Evolutionary conservation across 1,140 invertebrate species (phyloP).

Genomic region (Pachypeltis micranthus): DNA sequence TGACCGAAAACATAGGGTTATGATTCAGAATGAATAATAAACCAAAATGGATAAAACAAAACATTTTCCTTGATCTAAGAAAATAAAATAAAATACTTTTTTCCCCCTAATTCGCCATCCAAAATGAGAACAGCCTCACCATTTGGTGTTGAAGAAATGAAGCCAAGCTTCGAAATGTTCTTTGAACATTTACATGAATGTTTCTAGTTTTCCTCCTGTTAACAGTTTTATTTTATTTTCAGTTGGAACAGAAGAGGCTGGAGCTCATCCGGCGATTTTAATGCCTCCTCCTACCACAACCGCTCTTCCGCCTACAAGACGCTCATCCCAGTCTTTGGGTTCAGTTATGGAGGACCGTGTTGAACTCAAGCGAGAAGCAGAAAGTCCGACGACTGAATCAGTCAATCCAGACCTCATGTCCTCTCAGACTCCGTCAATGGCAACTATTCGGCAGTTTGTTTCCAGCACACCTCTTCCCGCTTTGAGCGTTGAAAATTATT

Average conservation of each 20-base stretch:
- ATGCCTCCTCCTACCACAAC: constrained; percentile 22
- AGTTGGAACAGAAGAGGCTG: constrained; percentile 18
- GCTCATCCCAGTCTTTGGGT: background rate
- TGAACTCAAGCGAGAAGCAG: constrained; percentile 29
- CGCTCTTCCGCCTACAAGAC: constrained; percentile 12
- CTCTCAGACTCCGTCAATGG: constrained; percentile 29
- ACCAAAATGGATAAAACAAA: no score
- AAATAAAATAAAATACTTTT: no score
- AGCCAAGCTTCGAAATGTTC: no score
- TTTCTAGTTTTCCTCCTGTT: no score
- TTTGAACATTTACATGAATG: constrained; percentile 3
- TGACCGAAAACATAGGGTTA: no score
- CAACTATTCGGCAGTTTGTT: constrained; percentile 35
- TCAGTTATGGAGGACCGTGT: background rate
- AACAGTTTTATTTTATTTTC: no score
- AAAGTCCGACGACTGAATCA: constrained; percentile 28
- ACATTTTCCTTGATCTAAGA: no score
- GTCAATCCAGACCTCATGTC: constrained; percentile 34
- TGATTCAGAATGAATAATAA: no score
- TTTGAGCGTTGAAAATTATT: constrained; percentile 46
- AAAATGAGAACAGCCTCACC: no score
- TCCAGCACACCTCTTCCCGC: constrained; percentile 37
- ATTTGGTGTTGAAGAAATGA: no score
- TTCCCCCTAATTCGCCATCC: no score
- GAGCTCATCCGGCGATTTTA: constrained; percentile 21